These are phyloP conservation scores for Cylloceria caligata DNA, from an alignment of 2,888 invertebrate species.

Conservation along the genomic window DNA sequence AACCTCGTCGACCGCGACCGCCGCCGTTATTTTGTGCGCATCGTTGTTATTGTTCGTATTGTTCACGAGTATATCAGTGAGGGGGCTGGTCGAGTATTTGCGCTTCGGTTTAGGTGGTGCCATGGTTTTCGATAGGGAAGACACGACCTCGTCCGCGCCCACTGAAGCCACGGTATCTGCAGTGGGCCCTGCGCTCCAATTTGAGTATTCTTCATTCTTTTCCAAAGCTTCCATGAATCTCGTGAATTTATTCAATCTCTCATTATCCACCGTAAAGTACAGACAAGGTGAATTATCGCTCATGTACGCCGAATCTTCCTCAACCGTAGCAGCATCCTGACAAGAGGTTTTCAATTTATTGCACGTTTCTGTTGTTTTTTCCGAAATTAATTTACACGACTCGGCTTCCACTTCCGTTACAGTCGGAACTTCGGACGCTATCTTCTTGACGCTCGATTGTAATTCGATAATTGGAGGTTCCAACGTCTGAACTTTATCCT, in stretches of 20 bases:
- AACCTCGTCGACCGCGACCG: slow-evolving; percentile 70
- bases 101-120: slow-evolving; percentile 78
- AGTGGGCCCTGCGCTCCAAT: neutral
- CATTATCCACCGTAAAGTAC: slow-evolving; percentile 78
- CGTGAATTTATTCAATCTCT: slow-evolving; percentile 74
- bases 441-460: too few species aligned
- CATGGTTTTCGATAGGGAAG: slow-evolving; percentile 74
- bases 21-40: slow-evolving; percentile 68
- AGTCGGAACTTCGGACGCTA: neutral
- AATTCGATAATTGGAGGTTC: too few species aligned
- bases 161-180: neutral
- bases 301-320: slow-evolving; percentile 9
- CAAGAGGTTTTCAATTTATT: neutral
- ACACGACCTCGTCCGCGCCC: slow-evolving; percentile 63
- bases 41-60: slow-evolving; percentile 81
- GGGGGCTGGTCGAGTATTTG: slow-evolving; percentile 76
- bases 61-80: slow-evolving; percentile 78
- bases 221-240: slow-evolving; percentile 76
- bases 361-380: slow-evolving; percentile 4
- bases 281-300: slow-evolving; percentile 75
- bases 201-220: slow-evolving; percentile 61
- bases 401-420: neutral
- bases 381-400: neutral
- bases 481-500: too few species aligned
- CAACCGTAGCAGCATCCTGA: neutral